Percentiles rank a stretch among this genome's conserved stretches.
These are phyloP conservation scores for Drosophila athabasca DNA, from an alignment of 1,140 invertebrate genomes.

Conservation along the genomic window DNA sequence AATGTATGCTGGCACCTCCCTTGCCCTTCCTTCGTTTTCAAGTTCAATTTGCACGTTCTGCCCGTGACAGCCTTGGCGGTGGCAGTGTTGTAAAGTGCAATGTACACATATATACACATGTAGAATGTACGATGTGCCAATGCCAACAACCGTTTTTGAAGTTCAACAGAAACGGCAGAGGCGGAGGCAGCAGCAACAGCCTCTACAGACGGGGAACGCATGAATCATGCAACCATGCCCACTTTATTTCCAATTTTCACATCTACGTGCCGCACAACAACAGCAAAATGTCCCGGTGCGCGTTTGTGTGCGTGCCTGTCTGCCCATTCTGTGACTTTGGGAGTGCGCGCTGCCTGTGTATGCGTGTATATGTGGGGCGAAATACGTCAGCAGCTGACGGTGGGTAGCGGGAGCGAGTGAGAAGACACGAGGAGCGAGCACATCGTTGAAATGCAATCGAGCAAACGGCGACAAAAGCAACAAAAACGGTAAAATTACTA, in stretches of 20 bases:
- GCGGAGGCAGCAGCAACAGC: constrained; percentile 15
- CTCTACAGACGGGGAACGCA: constrained; percentile 7
- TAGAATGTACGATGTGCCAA: constrained; percentile 36
- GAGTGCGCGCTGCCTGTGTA: not conserved
- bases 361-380: constrained; percentile 18
- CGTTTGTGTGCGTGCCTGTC: constrained; percentile 3
- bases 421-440: constrained; percentile 17
- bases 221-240: constrained; percentile 58
- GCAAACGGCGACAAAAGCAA: constrained; percentile 15
- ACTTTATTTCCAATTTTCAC: constrained; percentile 65
- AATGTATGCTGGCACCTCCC: not conserved
- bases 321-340: not conserved
- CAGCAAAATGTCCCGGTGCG: constrained; percentile 45
- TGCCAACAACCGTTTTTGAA: constrained; percentile 67
- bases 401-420: constrained; percentile 7
- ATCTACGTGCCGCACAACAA: constrained; percentile 54
- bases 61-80: constrained; percentile 13
- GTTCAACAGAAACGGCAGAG: constrained; percentile 32
- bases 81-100: constrained; percentile 52
- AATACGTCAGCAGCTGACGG: constrained; percentile 62
- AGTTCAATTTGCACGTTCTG: constrained; percentile 25
- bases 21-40: not conserved
- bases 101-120: constrained; percentile 10
- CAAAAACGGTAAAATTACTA: constrained; percentile 50
- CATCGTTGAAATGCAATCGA: constrained; percentile 24